Conservation (phyloP, 2,113 vertebrate genomes). For the Chinchilla lanigera region DNA sequence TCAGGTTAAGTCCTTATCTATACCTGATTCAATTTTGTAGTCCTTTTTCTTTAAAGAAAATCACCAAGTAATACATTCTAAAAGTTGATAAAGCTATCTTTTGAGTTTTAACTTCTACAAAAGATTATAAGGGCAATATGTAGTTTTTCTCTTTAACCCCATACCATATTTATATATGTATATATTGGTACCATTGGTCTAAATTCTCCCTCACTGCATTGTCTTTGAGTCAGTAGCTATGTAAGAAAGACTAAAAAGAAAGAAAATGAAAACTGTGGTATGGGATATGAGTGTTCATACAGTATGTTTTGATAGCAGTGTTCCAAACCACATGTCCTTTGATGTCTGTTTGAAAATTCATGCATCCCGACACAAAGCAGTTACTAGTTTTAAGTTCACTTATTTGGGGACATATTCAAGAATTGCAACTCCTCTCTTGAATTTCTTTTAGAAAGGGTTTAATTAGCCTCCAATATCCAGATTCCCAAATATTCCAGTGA, state of each 20-base stretch:
- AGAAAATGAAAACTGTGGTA: neutral
- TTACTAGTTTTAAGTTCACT: constrained; percentile 12
- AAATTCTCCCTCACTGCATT: neutral
- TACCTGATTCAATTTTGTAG: neutral
- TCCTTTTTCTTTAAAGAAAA: constrained; percentile 23
- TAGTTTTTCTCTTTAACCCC: neutral
- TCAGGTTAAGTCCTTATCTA: neutral
- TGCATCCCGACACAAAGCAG: neutral
- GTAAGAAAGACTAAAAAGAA: constrained; percentile 26
- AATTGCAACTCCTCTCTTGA: constrained; percentile 42
- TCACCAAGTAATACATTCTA: constrained; percentile 2
- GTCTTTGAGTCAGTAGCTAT: constrained; percentile 23
- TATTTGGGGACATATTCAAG: constrained; percentile 46
- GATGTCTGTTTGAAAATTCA: constrained; percentile 31
- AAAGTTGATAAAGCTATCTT: neutral
- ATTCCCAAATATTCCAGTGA: constrained; percentile 9
- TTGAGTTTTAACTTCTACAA: constrained; percentile 54
- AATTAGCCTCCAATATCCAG: constrained; percentile 47
- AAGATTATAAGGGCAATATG: neutral
- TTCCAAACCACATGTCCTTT: neutral
- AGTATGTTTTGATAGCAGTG: neutral
- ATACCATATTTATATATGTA: neutral
- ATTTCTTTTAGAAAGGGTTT: constrained; percentile 49
- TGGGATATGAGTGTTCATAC: neutral
- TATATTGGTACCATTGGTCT: neutral